Evolutionary conservation across 2,888 invertebrate genomes (phyloP).

Genomic region (Rhagonycha fulva): DNA sequence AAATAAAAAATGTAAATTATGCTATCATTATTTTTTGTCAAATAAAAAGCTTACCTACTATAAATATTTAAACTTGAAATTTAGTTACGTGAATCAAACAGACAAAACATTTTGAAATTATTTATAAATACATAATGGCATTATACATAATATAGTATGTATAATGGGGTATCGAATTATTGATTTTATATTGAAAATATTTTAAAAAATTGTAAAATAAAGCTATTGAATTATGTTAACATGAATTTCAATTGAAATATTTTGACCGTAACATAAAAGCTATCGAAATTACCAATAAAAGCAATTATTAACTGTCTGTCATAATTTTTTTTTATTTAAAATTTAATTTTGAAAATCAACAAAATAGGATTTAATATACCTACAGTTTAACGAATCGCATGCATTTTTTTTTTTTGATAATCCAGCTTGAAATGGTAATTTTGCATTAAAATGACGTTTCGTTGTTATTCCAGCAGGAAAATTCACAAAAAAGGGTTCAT

Average conservation of each 20-base stretch:
- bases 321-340: not conserved
- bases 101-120: too few relatives aligned
- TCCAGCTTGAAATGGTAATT: too few relatives aligned
- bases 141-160: not conserved
- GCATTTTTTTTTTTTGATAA: too few relatives aligned
- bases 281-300: not conserved
- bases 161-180: not conserved
- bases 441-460: not conserved
- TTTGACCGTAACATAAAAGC: not conserved
- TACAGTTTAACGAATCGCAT: not conserved
- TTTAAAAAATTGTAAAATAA: not conserved
- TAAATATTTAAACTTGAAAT: too few relatives aligned
- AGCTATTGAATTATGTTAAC: not conserved
- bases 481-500: not conserved
- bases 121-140: not conserved
- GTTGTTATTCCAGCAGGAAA: not conserved
- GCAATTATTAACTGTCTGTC: not conserved
- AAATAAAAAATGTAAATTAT: not conserved
- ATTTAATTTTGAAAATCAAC: not conserved
- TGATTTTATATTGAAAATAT: not conserved
- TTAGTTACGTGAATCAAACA: too few relatives aligned
- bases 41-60: too few relatives aligned
- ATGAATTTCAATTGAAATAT: too few relatives aligned
- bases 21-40: not conserved
- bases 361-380: not conserved